These are phyloP conservation scores for Thecophora atra DNA, from an alignment of 2,888 invertebrate genomes.

Conservation along the genomic window DNA sequence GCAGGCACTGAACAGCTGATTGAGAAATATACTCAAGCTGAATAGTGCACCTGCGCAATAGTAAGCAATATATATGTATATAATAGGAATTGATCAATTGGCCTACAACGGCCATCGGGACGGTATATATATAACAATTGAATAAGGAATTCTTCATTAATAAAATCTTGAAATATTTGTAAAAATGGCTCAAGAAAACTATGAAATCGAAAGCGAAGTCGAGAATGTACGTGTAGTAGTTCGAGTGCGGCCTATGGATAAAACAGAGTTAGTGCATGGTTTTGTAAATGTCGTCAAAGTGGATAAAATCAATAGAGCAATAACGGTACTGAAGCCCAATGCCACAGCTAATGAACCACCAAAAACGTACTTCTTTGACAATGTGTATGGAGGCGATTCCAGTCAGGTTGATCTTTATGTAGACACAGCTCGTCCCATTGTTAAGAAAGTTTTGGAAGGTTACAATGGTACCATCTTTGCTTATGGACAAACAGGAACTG, in stretches of 20 bases:
- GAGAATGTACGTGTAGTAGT: slow-evolving; percentile 98
- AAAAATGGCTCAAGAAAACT: slow-evolving; percentile 61
- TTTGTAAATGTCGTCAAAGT: slow-evolving; percentile 80
- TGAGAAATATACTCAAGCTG: too few relatives aligned
- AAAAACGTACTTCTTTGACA: slow-evolving; percentile 93
- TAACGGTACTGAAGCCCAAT: slow-evolving; percentile 80
- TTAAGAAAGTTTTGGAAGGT: slow-evolving; percentile 94
- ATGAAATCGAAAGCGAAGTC: slow-evolving; percentile 73
- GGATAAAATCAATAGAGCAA: slow-evolving; percentile 78
- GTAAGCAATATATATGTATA: too few relatives aligned
- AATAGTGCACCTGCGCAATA: too few relatives aligned
- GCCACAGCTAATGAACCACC: slow-evolving; percentile 79
- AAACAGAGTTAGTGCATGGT: slow-evolving; percentile 79
- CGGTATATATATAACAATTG: too few relatives aligned
- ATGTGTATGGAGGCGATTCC: slow-evolving; percentile 87
- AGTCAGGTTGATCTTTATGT: slow-evolving; percentile 91
- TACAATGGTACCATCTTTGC: slow-evolving; percentile 96
- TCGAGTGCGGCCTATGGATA: slow-evolving; percentile 91
- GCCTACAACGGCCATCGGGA: too few relatives aligned
- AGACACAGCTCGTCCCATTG: slow-evolving; percentile 94
- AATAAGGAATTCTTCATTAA: too few relatives aligned
- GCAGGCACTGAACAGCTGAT: too few relatives aligned
- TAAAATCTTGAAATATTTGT: not conserved
- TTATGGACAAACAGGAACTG: slow-evolving; percentile 94
- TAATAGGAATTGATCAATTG: too few relatives aligned